Percentiles rank a stretch among this genome's conserved stretches.
phyloP scores from a whole-genome alignment of 2,888 invertebrate species.

The Macroteleia sp. region DNA sequence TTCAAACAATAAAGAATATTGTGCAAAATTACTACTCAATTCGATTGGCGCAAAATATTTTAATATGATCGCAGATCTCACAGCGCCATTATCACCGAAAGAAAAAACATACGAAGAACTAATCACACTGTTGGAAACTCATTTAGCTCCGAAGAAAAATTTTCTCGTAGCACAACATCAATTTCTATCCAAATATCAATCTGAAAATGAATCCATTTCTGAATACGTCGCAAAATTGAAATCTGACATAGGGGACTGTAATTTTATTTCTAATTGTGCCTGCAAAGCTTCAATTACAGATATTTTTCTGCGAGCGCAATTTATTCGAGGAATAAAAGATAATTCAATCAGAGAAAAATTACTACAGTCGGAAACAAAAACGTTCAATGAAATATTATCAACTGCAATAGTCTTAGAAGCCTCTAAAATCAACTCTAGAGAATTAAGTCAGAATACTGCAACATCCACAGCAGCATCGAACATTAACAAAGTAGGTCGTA shows the following conservation, averaged over 20 bases:
- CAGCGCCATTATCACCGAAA: too few species aligned
- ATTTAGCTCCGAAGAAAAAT: conserved; percentile 34
- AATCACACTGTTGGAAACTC: conserved; percentile 3
- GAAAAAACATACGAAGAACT: conserved; percentile 24
- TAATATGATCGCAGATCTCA: conserved; percentile 22
- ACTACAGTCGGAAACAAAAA: conserved; percentile 7
- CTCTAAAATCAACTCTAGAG: conserved; percentile 28
- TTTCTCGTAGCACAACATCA: conserved; percentile 30
- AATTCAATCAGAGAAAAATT: conserved; percentile 20
- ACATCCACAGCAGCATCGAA: neutral
- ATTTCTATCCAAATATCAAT: conserved; percentile 50
- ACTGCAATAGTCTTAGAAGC: conserved; percentile 21
- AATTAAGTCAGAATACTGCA: conserved; percentile 4
- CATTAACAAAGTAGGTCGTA: neutral
- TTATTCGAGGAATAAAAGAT: conserved; percentile 27
- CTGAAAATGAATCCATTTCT: conserved; percentile 26
- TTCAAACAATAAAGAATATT: conserved; percentile 19
- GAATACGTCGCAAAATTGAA: conserved; percentile 16
- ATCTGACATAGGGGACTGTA: conserved; percentile 1
- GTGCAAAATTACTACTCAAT: conserved; percentile 33
- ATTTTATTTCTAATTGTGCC: neutral
- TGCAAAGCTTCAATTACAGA: conserved; percentile 14
- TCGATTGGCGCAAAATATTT: conserved; percentile 38
- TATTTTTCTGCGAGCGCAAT: conserved; percentile 32
- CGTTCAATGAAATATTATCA: conserved; percentile 21